Percentiles rank a stretch among this genome's conserved stretches.
These are phyloP conservation scores for Epicauta chinensis DNA, from an alignment of 1,140 invertebrate genomes.

Conservation along the genomic window DNA sequence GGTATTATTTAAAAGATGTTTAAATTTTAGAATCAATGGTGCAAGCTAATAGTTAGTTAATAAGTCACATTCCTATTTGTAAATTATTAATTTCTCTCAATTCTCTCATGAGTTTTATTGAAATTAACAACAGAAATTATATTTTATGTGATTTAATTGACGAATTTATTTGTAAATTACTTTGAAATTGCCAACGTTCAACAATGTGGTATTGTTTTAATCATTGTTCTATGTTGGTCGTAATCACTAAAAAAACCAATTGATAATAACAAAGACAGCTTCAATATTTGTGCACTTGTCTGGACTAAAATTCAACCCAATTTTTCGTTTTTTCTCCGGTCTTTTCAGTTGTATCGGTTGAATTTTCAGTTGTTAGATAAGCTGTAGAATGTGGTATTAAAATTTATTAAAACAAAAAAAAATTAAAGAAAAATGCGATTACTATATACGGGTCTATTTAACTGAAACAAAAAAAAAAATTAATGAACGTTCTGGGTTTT, in stretches of 20 bases:
- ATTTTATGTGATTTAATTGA: no score
- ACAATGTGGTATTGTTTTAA: slow-evolving; percentile 8
- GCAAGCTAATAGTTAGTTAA: slow-evolving; percentile 25
- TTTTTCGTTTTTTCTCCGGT: no score
- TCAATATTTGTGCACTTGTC: slow-evolving; percentile 18
- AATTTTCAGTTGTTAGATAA: slow-evolving; percentile 9
- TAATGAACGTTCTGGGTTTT: slow-evolving; percentile 35
- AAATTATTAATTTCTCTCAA: not conserved
- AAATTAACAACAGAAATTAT: no score
- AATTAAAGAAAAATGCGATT: slow-evolving; percentile 26
- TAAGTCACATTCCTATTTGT: slow-evolving; percentile 32
- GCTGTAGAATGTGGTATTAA: slow-evolving; percentile 27
- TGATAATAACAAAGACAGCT: slow-evolving; percentile 12
- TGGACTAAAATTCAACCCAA: slow-evolving; percentile 6
- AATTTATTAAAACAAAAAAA: slow-evolving; percentile 21
- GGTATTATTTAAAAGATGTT: slow-evolving; percentile 20
- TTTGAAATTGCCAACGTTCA: slow-evolving; percentile 7
- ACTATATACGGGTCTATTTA: slow-evolving; percentile 36
- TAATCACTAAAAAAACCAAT: not conserved
- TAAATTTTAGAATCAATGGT: slow-evolving; percentile 34
- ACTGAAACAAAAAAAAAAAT: no score
- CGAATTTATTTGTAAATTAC: no score
- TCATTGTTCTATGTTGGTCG: slow-evolving; percentile 8
- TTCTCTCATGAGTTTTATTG: no score
- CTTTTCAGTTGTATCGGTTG: not conserved